A percentile compares a stretch with the other conserved stretches of the same genome.
Conservation (phyloP, 2,888 invertebrate genomes). For the Dendrolimus pini region DNA sequence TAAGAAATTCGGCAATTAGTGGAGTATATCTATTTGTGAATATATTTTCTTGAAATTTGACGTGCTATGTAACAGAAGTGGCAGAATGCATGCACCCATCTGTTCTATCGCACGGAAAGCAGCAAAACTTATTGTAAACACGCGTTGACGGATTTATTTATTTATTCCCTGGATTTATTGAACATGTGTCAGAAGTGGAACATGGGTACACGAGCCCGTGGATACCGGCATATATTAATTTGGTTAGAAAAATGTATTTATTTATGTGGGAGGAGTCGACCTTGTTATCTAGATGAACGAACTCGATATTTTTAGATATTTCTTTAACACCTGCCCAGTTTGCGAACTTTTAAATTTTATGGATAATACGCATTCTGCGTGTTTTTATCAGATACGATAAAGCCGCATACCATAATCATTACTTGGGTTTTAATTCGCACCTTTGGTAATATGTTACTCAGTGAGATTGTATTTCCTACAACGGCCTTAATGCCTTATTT, state of each 20-base stretch:
- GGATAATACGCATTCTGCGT: conserved; percentile 6
- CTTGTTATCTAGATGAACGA: conserved; percentile 52
- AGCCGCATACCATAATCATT: not conserved
- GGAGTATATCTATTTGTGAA: not conserved
- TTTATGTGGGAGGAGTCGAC: conserved; percentile 27
- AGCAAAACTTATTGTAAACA: conserved; percentile 54
- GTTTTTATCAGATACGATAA: not conserved
- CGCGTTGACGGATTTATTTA: conserved; percentile 51
- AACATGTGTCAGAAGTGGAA: conserved; percentile 1
- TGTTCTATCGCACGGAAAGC: conserved; percentile 15
- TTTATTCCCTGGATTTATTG: conserved; percentile 3
- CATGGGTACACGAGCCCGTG: conserved; percentile 9
- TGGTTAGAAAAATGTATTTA: conserved; percentile 6
- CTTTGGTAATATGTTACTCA: too few relatives aligned
- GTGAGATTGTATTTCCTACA: too few relatives aligned
- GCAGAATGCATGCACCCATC: not conserved
- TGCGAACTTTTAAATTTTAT: conserved; percentile 35
- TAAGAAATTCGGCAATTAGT: not conserved
- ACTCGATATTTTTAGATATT: conserved; percentile 61
- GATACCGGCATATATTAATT: conserved; percentile 3
- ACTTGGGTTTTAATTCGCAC: not conserved
- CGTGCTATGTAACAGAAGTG: not conserved
- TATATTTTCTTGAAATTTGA: not conserved
- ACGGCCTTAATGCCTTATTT: too few relatives aligned
- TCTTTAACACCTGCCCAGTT: conserved; percentile 49